Base-by-base conservation (phyloP, 2,888 invertebrate genomes). In the Alcis repandata region DNA sequence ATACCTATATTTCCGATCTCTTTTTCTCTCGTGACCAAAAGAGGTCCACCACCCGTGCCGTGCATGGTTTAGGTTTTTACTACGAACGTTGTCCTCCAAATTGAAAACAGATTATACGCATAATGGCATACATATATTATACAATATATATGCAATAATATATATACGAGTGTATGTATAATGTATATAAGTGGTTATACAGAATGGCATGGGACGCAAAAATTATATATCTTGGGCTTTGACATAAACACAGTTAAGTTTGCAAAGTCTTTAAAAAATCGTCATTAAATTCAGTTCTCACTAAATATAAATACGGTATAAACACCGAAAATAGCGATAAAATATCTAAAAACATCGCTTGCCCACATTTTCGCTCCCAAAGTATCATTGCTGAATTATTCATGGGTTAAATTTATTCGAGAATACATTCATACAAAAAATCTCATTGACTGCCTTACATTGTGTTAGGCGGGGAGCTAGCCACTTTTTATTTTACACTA, bases 401-500 rank as follows among this genome's bases (percentile, higher is more conserved):
- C 69, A 69, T 63, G 27, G 52, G 19, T 38, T 45, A 62, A 68
- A 65, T 68, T 64, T 67, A 71, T 69, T 67, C 67, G 33, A 19
- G 63, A 71, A 71, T 69, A 71, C 63, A 69, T 69, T 71, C 67
- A 63, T 68, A 63, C 58, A 71, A 71, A 70, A 70, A 71, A 67
- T 71, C 70, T 68, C 68, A 68, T 68, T 64, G 68, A 68, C 61
- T 70, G 60, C 56, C 45, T 63, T 63, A 67, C 65, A 67, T 63
- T 68, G 65, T 61, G 60, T 32, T 63, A 68, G 66, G 33, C 61
- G 10, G 48, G 32, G 70, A 70, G 70, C 38, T 13, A 38, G 41
- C 7, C 33, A 17, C n/a, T 36, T 20, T 54, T 54, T 36, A 40
- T 40, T 40, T 49, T 49, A 17, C 32, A 32, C n/a, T n/a, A n/a